Base-by-base conservation (phyloP, 2,113 vertebrate genomes). In the Machaerirhynchus nigripectus region DNA sequence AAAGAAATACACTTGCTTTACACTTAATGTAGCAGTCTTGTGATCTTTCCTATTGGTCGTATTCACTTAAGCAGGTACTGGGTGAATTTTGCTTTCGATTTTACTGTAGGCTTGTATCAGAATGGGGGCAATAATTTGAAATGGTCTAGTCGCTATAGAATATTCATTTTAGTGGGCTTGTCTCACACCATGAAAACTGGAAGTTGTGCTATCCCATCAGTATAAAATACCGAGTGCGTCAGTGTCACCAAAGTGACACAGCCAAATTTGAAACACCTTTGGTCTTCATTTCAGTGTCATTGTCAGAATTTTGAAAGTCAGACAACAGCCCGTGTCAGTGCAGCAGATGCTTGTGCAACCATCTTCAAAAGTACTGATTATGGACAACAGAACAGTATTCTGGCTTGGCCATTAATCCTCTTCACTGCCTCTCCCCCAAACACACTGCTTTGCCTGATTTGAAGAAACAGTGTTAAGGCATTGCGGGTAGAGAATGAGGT, bases 321-420 rank as follows among this genome's bases (percentile, higher is more conserved):
- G 1, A 0, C 49, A 89, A n/a, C 12, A 28, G 21, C 26, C 12
- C 0, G 0, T 31, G n/a, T 74, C 56, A 82, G 4, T 37, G 23
- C 28, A 91, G 44, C 56, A 79, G 39, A 21, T 0, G 2, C 13
- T 71, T 40, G 24, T 47, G 57, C 52, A 63, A 28, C 24, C 0
- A 0, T 27, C 33, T 68, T 64, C 13, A 27, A 0, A 60, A 60
- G 17, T 67, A 17, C 5, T 52, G 33, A n/a, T 50, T 27, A 30
- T 35, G 6, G 55, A 22, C 53, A 82, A 22, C 24, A 60, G 35
- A 85, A 26, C 18, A 44, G 14, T n/a, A 5, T 79, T 80, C 35
- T 86, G 37, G 13, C 37, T 73, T 7, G 11, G 22, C 27, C 15
- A 33, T 64, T 56, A 40, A 16, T 75, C 20, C 7, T 78, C 9